phyloP scores from a whole-genome alignment of 2,113 vertebrate genomes.

The Mus spicilegus region DNA sequence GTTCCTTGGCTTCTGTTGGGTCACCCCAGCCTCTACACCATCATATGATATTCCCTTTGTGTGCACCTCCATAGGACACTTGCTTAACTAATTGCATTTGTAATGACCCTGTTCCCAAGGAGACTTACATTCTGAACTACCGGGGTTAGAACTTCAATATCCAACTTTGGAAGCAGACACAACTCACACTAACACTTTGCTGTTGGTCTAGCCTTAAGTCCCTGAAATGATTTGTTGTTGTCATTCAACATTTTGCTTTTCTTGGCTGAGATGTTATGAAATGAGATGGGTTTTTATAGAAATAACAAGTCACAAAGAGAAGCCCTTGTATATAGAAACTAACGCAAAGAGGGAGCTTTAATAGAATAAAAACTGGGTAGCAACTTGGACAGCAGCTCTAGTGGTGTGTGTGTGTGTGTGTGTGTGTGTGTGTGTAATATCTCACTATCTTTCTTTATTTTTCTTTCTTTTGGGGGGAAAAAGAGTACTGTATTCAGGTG shows the following conservation, averaged over 20 bases:
- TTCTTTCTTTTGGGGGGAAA: not conserved
- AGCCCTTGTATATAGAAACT: not conserved
- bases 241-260: constrained; percentile 30
- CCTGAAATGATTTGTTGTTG: not conserved
- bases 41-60: not conserved
- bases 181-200: not conserved
- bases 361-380: not conserved
- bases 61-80: accelerated
- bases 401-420: no score
- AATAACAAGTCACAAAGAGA: constrained; percentile 39
- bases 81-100: not conserved
- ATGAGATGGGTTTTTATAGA: constrained; percentile 58
- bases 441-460: not conserved
- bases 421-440: not conserved
- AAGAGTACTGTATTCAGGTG: not conserved
- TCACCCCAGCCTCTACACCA: not conserved
- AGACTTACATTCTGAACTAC: not conserved
- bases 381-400: not conserved
- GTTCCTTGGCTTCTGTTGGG: not conserved
- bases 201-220: not conserved
- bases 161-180: not conserved
- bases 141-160: not conserved
- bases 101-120: not conserved
- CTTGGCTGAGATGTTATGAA: constrained; percentile 31
- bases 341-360: not conserved